Evolutionary conservation across 2,113 vertebrate genomes (phyloP).

Genomic region (Puffinus mauretanicus): DNA sequence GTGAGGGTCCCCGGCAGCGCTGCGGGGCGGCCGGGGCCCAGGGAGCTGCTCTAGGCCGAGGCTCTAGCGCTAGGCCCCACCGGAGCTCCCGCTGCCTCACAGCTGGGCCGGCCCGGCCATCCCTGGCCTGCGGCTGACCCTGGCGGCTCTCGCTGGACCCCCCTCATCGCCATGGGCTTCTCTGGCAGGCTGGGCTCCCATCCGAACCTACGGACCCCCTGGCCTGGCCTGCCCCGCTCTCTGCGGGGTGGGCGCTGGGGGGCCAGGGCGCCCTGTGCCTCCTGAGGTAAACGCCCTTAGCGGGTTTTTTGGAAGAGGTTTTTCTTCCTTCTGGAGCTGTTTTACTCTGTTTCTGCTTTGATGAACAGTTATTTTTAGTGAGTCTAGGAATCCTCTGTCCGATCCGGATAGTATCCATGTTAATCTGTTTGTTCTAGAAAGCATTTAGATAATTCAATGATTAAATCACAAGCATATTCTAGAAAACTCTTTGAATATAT

Average conservation of each 20-base stretch:
- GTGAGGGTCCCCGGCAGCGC: rapidly evolving
- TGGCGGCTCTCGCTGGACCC: neutral
- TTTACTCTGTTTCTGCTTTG: neutral
- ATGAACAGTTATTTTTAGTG: neutral
- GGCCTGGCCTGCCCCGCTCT: too few relatives aligned
- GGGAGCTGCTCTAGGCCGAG: neutral
- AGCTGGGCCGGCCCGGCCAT: neutral
- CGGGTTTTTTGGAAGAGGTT: neutral
- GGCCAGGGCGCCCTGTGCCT: neutral
- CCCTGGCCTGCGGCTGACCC: neutral
- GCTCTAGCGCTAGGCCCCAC: too few relatives aligned
- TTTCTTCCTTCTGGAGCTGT: neutral
- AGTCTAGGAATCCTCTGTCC: neutral
- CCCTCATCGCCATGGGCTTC: neutral
- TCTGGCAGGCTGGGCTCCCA: neutral
- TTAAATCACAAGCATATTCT: neutral
- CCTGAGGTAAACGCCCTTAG: neutral
- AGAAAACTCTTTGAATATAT: neutral
- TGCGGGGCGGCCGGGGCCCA: neutral
- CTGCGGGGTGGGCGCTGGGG: rapidly evolving
- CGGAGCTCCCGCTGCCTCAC: rapidly evolving
- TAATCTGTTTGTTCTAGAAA: neutral
- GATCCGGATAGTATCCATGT: neutral
- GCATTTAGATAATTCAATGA: neutral
- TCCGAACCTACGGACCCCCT: neutral